Evolutionary conservation across 1,140 invertebrate species (phyloP), one percentile per base, ranked within the genome.

Genomic region (Reticulitermes speratus): DNA sequence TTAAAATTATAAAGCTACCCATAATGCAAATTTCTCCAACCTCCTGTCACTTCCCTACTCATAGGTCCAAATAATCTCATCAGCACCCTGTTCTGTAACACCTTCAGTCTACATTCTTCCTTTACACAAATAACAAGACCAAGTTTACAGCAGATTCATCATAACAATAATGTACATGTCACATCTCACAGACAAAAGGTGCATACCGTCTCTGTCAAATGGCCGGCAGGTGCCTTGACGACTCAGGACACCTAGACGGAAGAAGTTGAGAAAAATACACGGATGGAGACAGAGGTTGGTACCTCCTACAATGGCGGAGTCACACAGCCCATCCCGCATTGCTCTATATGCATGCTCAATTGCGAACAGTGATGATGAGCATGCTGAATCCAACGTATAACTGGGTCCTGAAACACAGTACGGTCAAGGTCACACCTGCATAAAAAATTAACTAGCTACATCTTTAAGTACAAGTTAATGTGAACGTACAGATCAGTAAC

Each of bases 301-400:
- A 59, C 93, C 93, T 21, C 91, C 93, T 32, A 95, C 93, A 87
- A 95, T 91, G 2, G 93, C 94, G 52, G 91, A 90, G 87, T 94
- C 93, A 90, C 92, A 94, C 7, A 92, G 89, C 94, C 93, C 91
- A 93, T 92, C n/a, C 89, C 90, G 83, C 91, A 88, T 0, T 91
- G 90, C 87, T 92, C 92, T 92, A 87, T 96, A 95, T 8, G 97
- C 98, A 88, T 97, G 94, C 88, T 97, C 95, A 21, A 99, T 88
- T 0, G 97, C 97, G 87, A 95, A 94, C 85, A 97, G 92, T 87
- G 96, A 97, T 45, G 97, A 98, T 83, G 96, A 97, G 91, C 97
- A 99, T 14, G 97, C 97, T 23, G 97, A 96, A 89, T 99, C 98
- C 5, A 98, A 92, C 11, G 95, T 91, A 90, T 95, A 96, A 84